phyloP scores from a whole-genome alignment of 2,888 invertebrate species.

The Cacoxenus indagator region DNA sequence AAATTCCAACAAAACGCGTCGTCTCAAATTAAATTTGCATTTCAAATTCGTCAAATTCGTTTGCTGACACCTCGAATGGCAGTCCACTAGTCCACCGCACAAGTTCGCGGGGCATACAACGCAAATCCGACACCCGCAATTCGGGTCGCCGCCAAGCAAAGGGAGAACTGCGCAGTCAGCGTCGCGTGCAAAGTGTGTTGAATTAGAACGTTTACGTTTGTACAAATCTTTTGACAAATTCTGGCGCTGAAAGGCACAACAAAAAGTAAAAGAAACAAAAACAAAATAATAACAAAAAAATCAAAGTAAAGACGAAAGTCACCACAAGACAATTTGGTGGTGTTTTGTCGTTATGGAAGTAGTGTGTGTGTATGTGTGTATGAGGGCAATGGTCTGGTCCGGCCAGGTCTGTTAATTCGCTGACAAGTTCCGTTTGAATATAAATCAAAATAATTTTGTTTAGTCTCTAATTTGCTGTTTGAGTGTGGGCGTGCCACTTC shows the following conservation, averaged over 20 bases:
- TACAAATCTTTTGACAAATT: slow-evolving; percentile 51
- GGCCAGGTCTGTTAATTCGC: not conserved
- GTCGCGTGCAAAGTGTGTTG: slow-evolving; percentile 27
- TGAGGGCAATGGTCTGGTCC: not conserved
- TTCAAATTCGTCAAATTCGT: slow-evolving; percentile 54
- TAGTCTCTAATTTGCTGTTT: slow-evolving; percentile 54
- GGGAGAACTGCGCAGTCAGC: not conserved
- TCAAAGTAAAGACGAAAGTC: slow-evolving; percentile 7
- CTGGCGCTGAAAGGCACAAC: slow-evolving; percentile 21
- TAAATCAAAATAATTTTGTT: slow-evolving; percentile 65
- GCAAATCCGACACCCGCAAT: not conserved
- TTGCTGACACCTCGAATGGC: slow-evolving; percentile 49
- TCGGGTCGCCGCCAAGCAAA: too few relatives aligned
- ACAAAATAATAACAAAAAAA: too few relatives aligned
- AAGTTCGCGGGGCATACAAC: not conserved
- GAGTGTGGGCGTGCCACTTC: not conserved
- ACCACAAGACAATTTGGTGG: slow-evolving; percentile 16
- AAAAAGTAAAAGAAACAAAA: too few relatives aligned
- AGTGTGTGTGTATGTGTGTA: not conserved
- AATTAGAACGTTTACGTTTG: slow-evolving; percentile 59
- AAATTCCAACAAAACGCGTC: slow-evolving; percentile 28
- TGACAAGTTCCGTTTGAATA: slow-evolving; percentile 39
- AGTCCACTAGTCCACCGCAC: not conserved
- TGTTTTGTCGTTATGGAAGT: not conserved
- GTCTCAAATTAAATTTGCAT: slow-evolving; percentile 65